These are phyloP conservation scores for Pseudorectes ferrugineus DNA, from an alignment of 2,113 vertebrate species.

Conservation along the genomic window DNA sequence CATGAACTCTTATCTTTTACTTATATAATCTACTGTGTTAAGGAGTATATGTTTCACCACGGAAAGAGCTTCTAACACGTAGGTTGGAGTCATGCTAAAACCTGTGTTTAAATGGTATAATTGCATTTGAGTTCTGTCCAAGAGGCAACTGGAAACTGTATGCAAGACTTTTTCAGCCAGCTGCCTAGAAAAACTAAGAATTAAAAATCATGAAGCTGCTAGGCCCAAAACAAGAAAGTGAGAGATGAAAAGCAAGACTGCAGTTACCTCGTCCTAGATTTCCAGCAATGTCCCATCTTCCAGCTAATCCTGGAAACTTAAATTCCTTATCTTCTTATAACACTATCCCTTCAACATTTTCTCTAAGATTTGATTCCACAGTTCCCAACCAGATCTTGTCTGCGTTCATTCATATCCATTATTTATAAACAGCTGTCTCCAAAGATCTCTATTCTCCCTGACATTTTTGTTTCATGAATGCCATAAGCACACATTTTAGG, in stretches of 20 bases:
- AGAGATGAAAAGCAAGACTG: background rate
- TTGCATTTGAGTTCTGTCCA: background rate
- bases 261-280: background rate
- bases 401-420: background rate
- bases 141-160: background rate
- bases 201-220: background rate
- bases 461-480: background rate
- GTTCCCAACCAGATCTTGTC: background rate
- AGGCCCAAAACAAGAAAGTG: background rate
- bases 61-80: accelerated
- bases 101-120: background rate
- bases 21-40: background rate
- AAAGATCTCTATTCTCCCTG: background rate
- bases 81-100: background rate
- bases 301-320: background rate
- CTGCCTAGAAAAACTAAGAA: background rate
- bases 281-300: background rate
- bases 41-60: background rate
- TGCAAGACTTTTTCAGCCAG: background rate
- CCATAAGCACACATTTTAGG: background rate
- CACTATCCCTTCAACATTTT: background rate
- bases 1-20: background rate
- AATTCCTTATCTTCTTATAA: background rate
- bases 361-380: background rate
- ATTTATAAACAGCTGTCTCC: background rate